Base-by-base conservation (phyloP, 1,140 invertebrate species). In the Coelopa frigida region DNA sequence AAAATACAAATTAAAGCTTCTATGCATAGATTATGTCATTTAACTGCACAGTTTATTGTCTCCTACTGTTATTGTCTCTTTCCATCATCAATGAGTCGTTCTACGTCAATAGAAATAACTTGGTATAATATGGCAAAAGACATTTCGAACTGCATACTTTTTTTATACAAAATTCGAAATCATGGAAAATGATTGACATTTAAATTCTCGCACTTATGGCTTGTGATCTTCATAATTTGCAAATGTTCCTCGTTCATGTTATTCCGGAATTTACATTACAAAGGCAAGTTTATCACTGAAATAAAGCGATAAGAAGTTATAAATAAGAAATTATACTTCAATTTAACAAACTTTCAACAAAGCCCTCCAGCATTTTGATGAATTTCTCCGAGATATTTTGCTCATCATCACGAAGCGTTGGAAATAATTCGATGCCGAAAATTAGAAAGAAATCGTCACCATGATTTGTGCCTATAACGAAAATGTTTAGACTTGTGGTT, bases 401-500 rank as follows among this genome's bases (percentile, higher is more conserved):
- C 23, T 59, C 57, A 45, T 58, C 54, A 2, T 24, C 3, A 3
- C 55, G 41, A 8, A 49, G 26, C 26, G 44, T 44, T 8, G 40
- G 17, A 11, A 35, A 32, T 7, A 41, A 12, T 4, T 26, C 23
- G 3, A 12, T 1, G 45, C 46, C 51, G 12, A 60, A 52, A 5
- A 60, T 59, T 33, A 60, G 40, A 33, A 51, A 55, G 22, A 50
- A 55, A n/a, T 60, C 58, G 27, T 60, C 58, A n/a, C 53, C 53
- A 46, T 60, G 58, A 1, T 50, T 48, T n/a, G 58, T 60, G 27
- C 58, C 58, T 60, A 5, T 12, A 37, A 42, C 23, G 31, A 6
- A 11, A 37, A 43, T 10, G 12, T 26, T n/a, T 31, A 17, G 15
- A 15, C 7, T 32, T 32, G 33, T 20, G 6, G 3, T 4, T 31